phyloP scores from a whole-genome alignment of 2,113 vertebrate genomes.

The Passerina amoena region DNA sequence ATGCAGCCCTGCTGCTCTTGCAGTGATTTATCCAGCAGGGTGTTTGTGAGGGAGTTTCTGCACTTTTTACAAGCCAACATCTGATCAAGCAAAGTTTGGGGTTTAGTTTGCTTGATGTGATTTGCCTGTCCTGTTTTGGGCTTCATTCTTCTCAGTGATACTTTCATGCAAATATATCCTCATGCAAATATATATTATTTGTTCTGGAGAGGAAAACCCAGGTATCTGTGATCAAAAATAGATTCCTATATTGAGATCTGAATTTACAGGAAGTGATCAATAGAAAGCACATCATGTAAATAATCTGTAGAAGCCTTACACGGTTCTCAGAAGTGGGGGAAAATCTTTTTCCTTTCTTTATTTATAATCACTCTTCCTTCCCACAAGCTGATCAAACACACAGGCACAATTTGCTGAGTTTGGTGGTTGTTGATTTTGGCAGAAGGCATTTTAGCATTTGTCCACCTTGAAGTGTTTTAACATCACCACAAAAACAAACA shows the following conservation, averaged over 20 bases:
- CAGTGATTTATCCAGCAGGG: not conserved
- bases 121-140: not conserved
- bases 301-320: not conserved
- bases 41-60: not conserved
- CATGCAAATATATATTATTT: not conserved
- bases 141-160: not conserved
- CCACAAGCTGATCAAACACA: not conserved
- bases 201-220: not conserved
- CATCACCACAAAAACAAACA: not conserved
- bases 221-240: not conserved
- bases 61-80: not conserved
- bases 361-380: not conserved
- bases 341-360: not conserved
- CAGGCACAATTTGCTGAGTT: not conserved
- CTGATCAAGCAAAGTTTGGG: not conserved
- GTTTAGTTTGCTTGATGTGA: not conserved
- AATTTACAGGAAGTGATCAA: not conserved
- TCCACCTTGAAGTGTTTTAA: constrained; percentile 22
- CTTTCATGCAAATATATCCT: not conserved
- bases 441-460: not conserved
- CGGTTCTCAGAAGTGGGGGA: accelerated
- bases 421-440: constrained; percentile 16
- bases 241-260: not conserved
- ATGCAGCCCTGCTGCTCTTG: not conserved
- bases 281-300: not conserved